phyloP scores from a whole-genome alignment of 1,140 invertebrate genomes.

The Eumeta japonica region DNA sequence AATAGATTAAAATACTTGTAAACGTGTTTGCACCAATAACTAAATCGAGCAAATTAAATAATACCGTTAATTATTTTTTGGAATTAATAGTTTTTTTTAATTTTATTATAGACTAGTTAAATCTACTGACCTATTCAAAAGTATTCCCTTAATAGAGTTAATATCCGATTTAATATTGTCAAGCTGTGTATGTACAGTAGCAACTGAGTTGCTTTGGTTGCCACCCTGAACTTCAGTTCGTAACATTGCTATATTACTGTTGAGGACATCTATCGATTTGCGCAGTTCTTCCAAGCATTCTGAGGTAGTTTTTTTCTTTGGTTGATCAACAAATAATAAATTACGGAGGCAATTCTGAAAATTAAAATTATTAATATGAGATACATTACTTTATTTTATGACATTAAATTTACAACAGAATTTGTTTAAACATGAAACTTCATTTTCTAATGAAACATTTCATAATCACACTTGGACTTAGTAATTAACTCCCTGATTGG shows the following conservation, averaged over 20 bases:
- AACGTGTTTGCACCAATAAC: neutral
- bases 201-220: slow-evolving; percentile 45
- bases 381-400: neutral
- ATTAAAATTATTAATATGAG: too few species aligned
- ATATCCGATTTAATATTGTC: slow-evolving; percentile 73
- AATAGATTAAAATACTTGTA: neutral
- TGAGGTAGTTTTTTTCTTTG: slow-evolving; percentile 61
- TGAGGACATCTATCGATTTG: slow-evolving; percentile 63
- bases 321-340: slow-evolving; percentile 62
- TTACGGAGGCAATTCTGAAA: slow-evolving; percentile 67
- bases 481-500: too few species aligned
- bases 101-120: too few species aligned
- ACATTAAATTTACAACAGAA: neutral
- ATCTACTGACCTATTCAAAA: slow-evolving; percentile 70
- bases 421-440: too few species aligned
- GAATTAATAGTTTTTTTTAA: neutral
- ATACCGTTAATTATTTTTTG: neutral
- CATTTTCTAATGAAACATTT: too few species aligned
- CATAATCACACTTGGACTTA: too few species aligned
- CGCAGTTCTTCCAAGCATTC: slow-evolving; percentile 67
- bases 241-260: slow-evolving; percentile 45
- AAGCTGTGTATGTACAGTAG: slow-evolving; percentile 61
- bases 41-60: neutral
- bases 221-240: slow-evolving; percentile 29
- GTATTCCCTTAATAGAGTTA: slow-evolving; percentile 72